Percentiles rank a stretch among this genome's conserved stretches.
phyloP scores from a whole-genome alignment of 1,140 invertebrate species.

The Sarcophaga peregrina region DNA sequence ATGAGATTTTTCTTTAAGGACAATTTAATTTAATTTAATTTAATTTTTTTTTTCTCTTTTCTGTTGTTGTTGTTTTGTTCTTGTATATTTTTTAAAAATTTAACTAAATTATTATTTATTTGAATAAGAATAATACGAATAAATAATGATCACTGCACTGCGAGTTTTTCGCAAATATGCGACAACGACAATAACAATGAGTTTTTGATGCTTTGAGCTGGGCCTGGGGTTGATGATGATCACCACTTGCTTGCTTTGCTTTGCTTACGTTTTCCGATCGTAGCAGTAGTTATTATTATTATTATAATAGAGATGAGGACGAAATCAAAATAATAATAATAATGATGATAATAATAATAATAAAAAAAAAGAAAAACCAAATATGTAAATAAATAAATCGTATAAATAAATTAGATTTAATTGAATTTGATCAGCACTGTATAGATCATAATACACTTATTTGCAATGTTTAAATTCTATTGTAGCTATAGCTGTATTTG shows the following conservation, averaged over 20 bases:
- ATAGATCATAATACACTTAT: conserved; percentile 6
- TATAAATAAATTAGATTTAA: conserved; percentile 47
- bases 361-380: conserved; percentile 25
- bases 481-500: no score
- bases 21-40: conserved; percentile 7
- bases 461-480: conserved; percentile 34
- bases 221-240: background rate
- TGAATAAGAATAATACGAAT: background rate
- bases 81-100: conserved; percentile 26
- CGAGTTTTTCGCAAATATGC: no score
- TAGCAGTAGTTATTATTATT: conserved; percentile 30
- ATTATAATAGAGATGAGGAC: conserved; percentile 29
- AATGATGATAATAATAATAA: background rate
- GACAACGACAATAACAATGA: no score
- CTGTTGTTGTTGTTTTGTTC: conserved; percentile 31
- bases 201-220: background rate
- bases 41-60: conserved; percentile 8
- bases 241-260: background rate
- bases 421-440: conserved; percentile 46
- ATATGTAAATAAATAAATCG: conserved; percentile 34
- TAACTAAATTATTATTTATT: conserved; percentile 4
- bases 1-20: background rate
- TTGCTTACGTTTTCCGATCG: background rate
- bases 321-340: background rate
- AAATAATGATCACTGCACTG: no score